Evolutionary conservation across 2,797 vertebrate genomes (phyloP).

Genomic region (Rhyacichthys aspro): DNA sequence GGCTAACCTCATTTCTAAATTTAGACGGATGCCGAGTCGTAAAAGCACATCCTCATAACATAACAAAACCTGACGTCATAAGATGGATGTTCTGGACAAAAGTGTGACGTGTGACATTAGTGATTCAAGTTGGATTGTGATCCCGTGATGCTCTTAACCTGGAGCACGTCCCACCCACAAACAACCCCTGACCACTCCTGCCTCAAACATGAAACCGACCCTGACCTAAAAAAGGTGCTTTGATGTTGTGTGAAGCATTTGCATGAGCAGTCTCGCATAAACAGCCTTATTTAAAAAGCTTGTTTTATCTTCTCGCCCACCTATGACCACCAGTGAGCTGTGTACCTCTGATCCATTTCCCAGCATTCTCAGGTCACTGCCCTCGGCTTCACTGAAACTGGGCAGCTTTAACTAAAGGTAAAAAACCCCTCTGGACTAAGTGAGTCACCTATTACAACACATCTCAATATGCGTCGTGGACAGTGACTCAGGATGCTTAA

Average conservation of each 20-base stretch:
- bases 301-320: not conserved
- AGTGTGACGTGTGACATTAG: slow-evolving; percentile 22
- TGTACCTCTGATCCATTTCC: slow-evolving; percentile 17
- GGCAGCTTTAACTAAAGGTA: slow-evolving; percentile 3
- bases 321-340: slow-evolving; percentile 17
- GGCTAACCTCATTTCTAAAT: slow-evolving; percentile 13
- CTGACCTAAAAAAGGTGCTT: not conserved
- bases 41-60: slow-evolving; percentile 5
- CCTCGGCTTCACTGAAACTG: slow-evolving; percentile 23
- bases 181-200: slow-evolving; percentile 28
- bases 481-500: slow-evolving; percentile 16
- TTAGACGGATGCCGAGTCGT: slow-evolving; percentile 2
- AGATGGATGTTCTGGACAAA: slow-evolving; percentile 16
- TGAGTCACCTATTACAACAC: slow-evolving; percentile 32
- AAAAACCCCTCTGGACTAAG: slow-evolving; percentile 10
- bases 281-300: not conserved
- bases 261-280: slow-evolving; percentile 2
- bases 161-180: slow-evolving; percentile 30
- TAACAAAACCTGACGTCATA: slow-evolving; percentile 8
- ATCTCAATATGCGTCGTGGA: slow-evolving; percentile 7
- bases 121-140: slow-evolving; percentile 49
- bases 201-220: slow-evolving; percentile 23
- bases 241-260: not conserved
- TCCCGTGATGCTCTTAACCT: slow-evolving; percentile 4
- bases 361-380: slow-evolving; percentile 1